Percentiles rank a stretch among this genome's conserved stretches.
Conservation (phyloP, 2,888 invertebrate genomes). For the Anthrax anthrax region DNA sequence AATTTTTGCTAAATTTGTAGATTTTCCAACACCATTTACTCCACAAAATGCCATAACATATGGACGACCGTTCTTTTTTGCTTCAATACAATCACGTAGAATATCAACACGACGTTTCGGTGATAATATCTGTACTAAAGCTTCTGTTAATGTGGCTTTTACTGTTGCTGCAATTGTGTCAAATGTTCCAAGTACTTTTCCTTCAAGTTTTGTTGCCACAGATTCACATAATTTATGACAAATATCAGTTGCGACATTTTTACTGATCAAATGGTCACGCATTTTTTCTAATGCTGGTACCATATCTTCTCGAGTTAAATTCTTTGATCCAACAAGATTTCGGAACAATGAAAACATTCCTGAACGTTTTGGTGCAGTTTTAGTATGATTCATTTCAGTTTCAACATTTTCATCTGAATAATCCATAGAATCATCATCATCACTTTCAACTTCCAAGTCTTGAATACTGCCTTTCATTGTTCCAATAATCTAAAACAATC, state of each 20-base stretch:
- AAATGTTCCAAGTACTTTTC: conserved; percentile 87
- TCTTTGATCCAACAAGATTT: conserved; percentile 78
- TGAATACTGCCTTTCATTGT: conserved; percentile 72
- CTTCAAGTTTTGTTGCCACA: conserved; percentile 77
- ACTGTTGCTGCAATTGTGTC: conserved; percentile 83
- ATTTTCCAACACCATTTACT: conserved; percentile 97
- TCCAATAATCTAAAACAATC: conserved; percentile 63
- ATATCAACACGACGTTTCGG: conserved; percentile 93
- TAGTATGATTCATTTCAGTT: conserved; percentile 8
- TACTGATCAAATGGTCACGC: conserved; percentile 86
- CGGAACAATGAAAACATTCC: conserved; percentile 80
- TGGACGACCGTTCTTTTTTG: conserved; percentile 68
- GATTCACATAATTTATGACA: conserved; percentile 87
- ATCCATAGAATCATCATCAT: conserved; percentile 49
- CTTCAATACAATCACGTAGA: conserved; percentile 86
- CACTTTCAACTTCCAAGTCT: conserved; percentile 67
- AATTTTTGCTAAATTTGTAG: conserved; percentile 97
- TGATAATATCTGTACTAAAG: conserved; percentile 85
- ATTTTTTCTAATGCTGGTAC: conserved; percentile 81
- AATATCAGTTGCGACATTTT: conserved; percentile 97
- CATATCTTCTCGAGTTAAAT: conserved; percentile 66
- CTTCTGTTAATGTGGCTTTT: conserved; percentile 73
- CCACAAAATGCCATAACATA: conserved; percentile 97
- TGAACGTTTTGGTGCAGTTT: conserved; percentile 22
- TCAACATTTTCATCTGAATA: conserved; percentile 34